A percentile compares a stretch with the other conserved stretches of the same genome.
These are phyloP conservation scores for Enteromius fasciolatus DNA, from an alignment of 2,797 vertebrate genomes.

Conservation along the genomic window DNA sequence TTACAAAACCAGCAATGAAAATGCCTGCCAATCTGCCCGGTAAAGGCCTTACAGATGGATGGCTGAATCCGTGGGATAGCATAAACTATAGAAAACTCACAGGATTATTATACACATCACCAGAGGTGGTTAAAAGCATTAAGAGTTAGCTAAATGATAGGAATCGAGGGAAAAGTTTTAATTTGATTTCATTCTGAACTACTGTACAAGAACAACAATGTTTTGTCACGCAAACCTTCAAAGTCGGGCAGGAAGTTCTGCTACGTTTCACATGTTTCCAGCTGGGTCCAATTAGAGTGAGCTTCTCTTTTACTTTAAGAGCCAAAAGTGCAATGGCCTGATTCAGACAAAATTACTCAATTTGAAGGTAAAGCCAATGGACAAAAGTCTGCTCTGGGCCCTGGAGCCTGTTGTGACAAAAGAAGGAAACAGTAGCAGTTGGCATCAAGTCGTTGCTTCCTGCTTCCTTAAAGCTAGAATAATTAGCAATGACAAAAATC, in stretches of 20 bases:
- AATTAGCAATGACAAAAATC: conserved; percentile 76
- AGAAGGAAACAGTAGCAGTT: conserved; percentile 60
- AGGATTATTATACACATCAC: background rate
- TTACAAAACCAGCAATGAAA: conserved; percentile 52
- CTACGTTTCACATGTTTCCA: conserved; percentile 32
- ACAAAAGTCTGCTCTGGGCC: conserved; percentile 59
- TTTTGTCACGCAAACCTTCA: conserved; percentile 9
- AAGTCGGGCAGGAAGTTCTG: background rate
- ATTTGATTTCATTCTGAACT: background rate
- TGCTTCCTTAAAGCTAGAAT: conserved; percentile 60
- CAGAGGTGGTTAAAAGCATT: conserved; percentile 10
- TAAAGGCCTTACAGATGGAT: conserved; percentile 51
- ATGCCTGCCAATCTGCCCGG: conserved; percentile 26
- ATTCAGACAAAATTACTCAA: conserved; percentile 62
- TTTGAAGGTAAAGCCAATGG: conserved; percentile 64
- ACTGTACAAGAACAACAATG: background rate
- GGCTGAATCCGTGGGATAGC: conserved; percentile 7
- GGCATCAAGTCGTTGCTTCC: conserved; percentile 61
- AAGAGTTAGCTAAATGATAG: background rate
- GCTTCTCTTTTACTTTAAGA: conserved; percentile 48
- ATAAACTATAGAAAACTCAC: conserved; percentile 10
- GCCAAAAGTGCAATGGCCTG: conserved; percentile 57
- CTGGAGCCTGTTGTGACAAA: conserved; percentile 62
- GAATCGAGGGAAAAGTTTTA: background rate
- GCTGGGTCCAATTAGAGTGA: conserved; percentile 40